Evolutionary conservation across 2,113 vertebrate genomes (phyloP).

Genomic region (Isurus oxyrinchus): DNA sequence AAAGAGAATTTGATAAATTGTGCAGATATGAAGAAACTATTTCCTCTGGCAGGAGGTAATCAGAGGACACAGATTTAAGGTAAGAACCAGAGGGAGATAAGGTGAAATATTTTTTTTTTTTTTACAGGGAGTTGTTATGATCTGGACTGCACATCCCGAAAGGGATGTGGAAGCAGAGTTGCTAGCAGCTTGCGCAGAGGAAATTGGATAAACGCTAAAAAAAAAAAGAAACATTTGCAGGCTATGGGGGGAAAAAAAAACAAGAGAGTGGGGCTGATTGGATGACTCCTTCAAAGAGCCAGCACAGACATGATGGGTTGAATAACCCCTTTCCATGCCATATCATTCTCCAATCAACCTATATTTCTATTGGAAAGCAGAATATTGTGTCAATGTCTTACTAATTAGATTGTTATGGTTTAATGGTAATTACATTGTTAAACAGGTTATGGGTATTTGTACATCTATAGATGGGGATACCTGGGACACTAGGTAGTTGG

Average conservation of each 20-base stretch:
- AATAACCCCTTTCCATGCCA: neutral
- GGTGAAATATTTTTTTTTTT: neutral
- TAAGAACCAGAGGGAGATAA: neutral
- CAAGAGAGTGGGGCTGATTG: neutral
- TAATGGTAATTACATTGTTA: no score
- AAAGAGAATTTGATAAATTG: neutral
- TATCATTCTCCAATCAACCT: neutral
- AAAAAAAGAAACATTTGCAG: neutral
- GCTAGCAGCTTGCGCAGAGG: neutral
- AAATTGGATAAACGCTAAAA: neutral
- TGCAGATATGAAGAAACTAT: neutral
- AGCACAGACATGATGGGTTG: neutral
- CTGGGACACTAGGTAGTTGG: no score
- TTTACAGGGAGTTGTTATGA: no score
- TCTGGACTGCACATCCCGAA: neutral
- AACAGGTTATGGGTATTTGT: no score
- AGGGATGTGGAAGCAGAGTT: neutral
- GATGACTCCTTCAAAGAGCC: neutral
- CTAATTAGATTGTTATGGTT: no score
- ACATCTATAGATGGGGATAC: no score
- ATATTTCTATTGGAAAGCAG: no score
- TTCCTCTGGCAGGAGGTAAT: neutral
- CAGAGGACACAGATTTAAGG: neutral
- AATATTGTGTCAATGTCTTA: no score
- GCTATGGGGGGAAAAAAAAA: neutral